Evolutionary conservation across 2,797 vertebrate species (phyloP), one percentile per base, ranked within the genome.

Genomic region (Epinephelus malabaricus): DNA sequence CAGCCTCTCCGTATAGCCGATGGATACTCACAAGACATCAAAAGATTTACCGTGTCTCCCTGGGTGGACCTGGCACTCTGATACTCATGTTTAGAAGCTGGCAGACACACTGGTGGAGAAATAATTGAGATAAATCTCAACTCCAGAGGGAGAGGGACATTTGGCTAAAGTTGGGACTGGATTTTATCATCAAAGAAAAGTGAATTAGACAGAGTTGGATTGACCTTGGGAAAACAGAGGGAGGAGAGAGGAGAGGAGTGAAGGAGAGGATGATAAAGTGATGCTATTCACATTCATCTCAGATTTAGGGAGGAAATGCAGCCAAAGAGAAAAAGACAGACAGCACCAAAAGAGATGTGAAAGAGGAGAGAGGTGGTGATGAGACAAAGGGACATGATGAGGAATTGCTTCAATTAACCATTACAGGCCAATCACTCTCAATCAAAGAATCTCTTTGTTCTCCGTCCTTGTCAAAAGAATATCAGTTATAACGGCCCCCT

Each of bases 61-160:
- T 59, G 79, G 75, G 86, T 79, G 84, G 87, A 88, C 69, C 75
- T 79, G 82, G 80, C 83, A 86, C 86, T 73, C 76, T 68, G 78
- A 92, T 86, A 76, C 82, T 86, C 77, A 64, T 93, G 89, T 93
- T 93, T 90, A 89, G 88, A 79, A 81, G 80, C 79, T 89, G 90
- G 88, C 91, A 91, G 80, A 88, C 76, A 34, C 63, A 63, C 67
- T 30, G 61, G 74, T 19, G 67, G 80, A 81, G 76, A 79, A 89
- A 89, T 93, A 92, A 94, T 91, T 92, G 90, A 91, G 91, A 93
- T 93, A 93, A 91, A 94, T 92, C 87, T 88, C 73, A 73, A 81
- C 84, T 86, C 82, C 69, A 51, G 23, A 55, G 82, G 82, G 86
- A 79, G 84, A 87, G 1, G 70, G 89, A 93, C 92, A 88, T 85